Conservation (phyloP, 2,797 vertebrate genomes). For the Sus cebifrons region DNA sequence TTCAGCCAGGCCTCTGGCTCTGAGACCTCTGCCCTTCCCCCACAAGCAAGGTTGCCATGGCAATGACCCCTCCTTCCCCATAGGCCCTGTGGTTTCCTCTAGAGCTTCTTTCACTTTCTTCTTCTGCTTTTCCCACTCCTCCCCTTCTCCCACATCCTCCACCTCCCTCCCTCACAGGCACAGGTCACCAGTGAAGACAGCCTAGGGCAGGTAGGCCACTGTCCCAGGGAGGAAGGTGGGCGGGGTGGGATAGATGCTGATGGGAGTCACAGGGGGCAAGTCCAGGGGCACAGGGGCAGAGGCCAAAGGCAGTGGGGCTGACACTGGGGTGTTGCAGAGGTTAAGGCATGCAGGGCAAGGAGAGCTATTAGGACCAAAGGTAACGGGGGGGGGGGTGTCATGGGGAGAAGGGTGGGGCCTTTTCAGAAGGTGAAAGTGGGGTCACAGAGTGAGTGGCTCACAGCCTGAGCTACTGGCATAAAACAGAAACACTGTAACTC, state of each 20-base stretch:
- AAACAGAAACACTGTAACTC: conserved; percentile 39
- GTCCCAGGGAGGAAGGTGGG: neutral
- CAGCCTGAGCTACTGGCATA: neutral
- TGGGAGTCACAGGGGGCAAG: neutral
- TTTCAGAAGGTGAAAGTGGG: neutral
- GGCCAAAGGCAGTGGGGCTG: neutral
- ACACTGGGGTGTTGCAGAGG: neutral
- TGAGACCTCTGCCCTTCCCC: conserved; percentile 51
- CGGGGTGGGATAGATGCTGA: too few species aligned
- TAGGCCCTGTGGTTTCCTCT: conserved; percentile 80
- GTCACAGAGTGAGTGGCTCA: neutral
- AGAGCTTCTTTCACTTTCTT: conserved; percentile 83
- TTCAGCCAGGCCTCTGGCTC: neutral
- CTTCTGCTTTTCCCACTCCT: conserved; percentile 70
- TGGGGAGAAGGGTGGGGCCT: neutral
- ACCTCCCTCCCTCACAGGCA: neutral
- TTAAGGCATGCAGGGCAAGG: neutral
- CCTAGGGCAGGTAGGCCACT: conserved; percentile 36
- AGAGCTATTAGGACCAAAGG: neutral
- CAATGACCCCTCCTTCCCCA: conserved; percentile 59
- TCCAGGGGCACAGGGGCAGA: neutral
- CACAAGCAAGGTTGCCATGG: conserved; percentile 19
- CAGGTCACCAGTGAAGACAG: conserved; percentile 27
- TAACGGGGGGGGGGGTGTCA: neutral
- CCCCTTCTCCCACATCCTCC: conserved; percentile 14